phyloP scores from a whole-genome alignment of 1,140 invertebrate species.

The Leptinotarsa texana region DNA sequence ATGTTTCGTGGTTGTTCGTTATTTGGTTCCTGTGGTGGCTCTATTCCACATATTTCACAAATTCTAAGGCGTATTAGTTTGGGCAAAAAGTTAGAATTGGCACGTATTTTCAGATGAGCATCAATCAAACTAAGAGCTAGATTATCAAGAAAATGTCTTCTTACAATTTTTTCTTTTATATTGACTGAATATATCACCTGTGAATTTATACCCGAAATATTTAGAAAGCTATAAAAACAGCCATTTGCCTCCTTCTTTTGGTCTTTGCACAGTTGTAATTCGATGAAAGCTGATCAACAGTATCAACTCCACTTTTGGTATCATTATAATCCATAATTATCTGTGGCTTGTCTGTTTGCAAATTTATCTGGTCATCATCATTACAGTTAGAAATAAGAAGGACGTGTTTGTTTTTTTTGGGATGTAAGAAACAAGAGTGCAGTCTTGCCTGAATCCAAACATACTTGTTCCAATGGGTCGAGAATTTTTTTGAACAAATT shows the following conservation, averaged over 20 bases:
- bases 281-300: slow-evolving; percentile 28
- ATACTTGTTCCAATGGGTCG: slow-evolving; percentile 12
- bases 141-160: neutral
- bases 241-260: slow-evolving; percentile 28
- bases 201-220: slow-evolving; percentile 25
- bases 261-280: slow-evolving; percentile 28
- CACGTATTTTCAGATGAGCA: neutral
- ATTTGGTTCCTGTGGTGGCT: neutral
- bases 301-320: slow-evolving; percentile 33
- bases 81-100: neutral
- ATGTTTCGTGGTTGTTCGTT: neutral
- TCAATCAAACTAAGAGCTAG: neutral
- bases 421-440: slow-evolving; percentile 18
- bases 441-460: slow-evolving; percentile 14
- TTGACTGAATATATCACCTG: slow-evolving; percentile 14
- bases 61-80: neutral
- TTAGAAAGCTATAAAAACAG: slow-evolving; percentile 31
- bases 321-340: slow-evolving; percentile 35
- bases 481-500: slow-evolving; percentile 9
- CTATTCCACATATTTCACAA: neutral
- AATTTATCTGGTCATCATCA: slow-evolving; percentile 27
- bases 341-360: slow-evolving; percentile 18
- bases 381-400: slow-evolving; percentile 33
- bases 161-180: neutral
- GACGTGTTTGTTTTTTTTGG: slow-evolving; percentile 19